Evolutionary conservation across 2,113 vertebrate species (phyloP).

Genomic region (Psittacus erithacus): DNA sequence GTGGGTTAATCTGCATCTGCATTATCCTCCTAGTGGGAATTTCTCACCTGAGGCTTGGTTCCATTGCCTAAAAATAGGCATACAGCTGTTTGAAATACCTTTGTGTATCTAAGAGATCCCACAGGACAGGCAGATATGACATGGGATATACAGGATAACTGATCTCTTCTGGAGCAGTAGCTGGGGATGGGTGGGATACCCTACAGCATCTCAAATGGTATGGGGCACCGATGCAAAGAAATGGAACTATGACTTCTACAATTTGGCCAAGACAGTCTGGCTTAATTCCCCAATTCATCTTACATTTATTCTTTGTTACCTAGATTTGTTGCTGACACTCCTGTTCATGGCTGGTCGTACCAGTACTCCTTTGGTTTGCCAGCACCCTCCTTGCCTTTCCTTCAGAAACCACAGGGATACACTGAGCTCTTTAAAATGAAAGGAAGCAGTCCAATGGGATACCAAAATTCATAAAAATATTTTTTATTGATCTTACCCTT

Average conservation of each 20-base stretch:
- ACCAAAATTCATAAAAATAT: neutral
- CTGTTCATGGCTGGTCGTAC: neutral
- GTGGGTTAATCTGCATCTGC: neutral
- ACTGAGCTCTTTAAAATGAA: neutral
- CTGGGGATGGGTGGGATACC: accelerated
- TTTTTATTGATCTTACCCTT: neutral
- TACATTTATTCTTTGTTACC: neutral
- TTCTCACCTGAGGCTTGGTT: neutral
- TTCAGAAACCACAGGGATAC: neutral
- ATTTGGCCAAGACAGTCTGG: neutral
- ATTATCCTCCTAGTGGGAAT: neutral
- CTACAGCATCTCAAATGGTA: neutral
- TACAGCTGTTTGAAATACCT: neutral
- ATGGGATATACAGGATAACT: neutral
- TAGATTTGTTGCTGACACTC: neutral
- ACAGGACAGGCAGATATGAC: neutral
- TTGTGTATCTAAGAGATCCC: neutral
- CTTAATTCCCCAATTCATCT: neutral
- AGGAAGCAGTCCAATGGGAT: neutral
- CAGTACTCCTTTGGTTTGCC: neutral
- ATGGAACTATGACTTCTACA: neutral
- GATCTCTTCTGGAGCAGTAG: neutral
- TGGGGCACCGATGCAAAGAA: neutral
- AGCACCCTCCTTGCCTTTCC: neutral
- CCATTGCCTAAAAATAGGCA: neutral